Conservation (phyloP, 1,140 invertebrate genomes). For the Drosophila quadrilineata region DNA sequence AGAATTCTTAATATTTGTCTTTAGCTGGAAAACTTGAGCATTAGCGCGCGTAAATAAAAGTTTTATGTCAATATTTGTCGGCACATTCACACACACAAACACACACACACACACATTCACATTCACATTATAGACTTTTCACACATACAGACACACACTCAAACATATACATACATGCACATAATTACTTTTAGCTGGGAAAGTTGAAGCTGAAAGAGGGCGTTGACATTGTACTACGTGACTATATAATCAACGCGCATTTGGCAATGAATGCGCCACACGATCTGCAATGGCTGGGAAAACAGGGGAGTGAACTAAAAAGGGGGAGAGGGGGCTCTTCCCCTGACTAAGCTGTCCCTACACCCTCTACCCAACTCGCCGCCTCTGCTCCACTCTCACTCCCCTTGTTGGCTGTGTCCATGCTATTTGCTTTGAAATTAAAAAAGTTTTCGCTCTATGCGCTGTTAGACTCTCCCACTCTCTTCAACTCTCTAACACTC, state of each 20-base stretch:
- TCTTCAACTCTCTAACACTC: too few relatives aligned
- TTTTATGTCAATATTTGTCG: conserved; percentile 71
- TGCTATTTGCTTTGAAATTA: conserved; percentile 76
- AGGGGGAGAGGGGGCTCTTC: too few relatives aligned
- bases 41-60: conserved; percentile 78
- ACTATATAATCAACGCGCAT: conserved; percentile 72
- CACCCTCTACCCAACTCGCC: neutral
- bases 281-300: conserved; percentile 37
- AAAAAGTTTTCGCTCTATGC: conserved; percentile 68
- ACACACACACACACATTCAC: conserved; percentile 16
- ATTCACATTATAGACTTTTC: conserved; percentile 15
- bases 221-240: conserved; percentile 72
- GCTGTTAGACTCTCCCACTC: conserved; percentile 58
- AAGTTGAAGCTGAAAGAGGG: conserved; percentile 26
- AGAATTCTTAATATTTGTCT: conserved; percentile 78
- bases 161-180: conserved; percentile 13
- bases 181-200: conserved; percentile 56
- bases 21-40: conserved; percentile 73
- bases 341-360: conserved; percentile 1
- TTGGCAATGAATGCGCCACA: conserved; percentile 40
- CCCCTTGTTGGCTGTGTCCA: too few relatives aligned
- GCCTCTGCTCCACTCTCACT: neutral
- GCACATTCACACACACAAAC: conserved; percentile 28
- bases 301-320: too few relatives aligned
- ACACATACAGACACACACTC: conserved; percentile 6